Evolutionary conservation across 2,797 vertebrate genomes (phyloP), one percentile per base, ranked within the genome.

Genomic region (Acanthurus tractus): DNA sequence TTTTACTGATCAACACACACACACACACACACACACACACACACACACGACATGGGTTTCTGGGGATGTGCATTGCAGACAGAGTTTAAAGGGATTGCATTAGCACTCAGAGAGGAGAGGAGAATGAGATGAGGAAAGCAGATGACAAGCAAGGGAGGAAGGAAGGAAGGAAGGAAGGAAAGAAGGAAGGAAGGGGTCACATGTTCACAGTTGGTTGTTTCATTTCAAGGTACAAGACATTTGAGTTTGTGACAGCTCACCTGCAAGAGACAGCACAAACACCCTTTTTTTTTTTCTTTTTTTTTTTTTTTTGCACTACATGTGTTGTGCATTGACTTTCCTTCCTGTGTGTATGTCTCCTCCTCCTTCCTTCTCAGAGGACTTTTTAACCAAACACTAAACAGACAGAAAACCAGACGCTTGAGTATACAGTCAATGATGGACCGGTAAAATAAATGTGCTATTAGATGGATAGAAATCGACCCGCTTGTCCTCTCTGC

Each of bases 31-130:
- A 55, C 9, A n/a, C 22, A 42, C 46, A 85, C n/a, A 48, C 46
- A 85, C 36, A 72, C 44, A 83, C n/a, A 64, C 0, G 17, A 57
- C 0, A 58, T 4, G 49, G 50, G 64, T 72, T 65, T 78, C 20
- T 64, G 13, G 69, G 61, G 23, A 64, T 79, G 77, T 69, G 66
- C 76, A 63, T 72, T 83, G 81, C 67, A 77, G 78, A 66, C 72
- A 74, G 79, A 79, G 55, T 83, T 91, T 82, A 93, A 94, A 94
- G 92, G 93, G 92, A 92, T 76, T 22, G 61, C 25, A 54, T 68
- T 63, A 78, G 74, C 74, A 53, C 49, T 8, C 15, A n/a, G 55
- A 56, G 48, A 42, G 63, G 70, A 73, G 63, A 38, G 3, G 42
- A 64, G 38, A 56, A 62, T 3, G 6, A 40, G 38, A 40, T 40